A percentile compares a stretch with the other conserved stretches of the same genome.
These are phyloP conservation scores for Moxostoma hubbsi DNA, from an alignment of 2,797 vertebrate species.

Conservation along the genomic window DNA sequence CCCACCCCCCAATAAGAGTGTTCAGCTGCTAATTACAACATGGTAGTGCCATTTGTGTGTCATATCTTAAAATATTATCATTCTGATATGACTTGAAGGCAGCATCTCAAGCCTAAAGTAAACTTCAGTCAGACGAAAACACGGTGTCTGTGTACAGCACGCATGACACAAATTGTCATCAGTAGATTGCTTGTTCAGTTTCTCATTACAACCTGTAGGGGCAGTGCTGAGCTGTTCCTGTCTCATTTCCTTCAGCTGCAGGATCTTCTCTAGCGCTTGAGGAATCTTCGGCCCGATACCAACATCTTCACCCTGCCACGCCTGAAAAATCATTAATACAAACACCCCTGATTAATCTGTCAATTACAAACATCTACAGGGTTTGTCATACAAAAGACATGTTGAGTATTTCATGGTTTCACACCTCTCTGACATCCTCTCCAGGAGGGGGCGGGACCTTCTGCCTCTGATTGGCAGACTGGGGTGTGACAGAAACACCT, in stretches of 20 bases:
- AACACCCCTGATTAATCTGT: neutral
- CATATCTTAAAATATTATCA: neutral
- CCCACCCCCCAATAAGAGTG: no score
- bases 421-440: constrained; percentile 87
- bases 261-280: constrained; percentile 92
- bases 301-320: constrained; percentile 83
- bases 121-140: no score
- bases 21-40: no score
- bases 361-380: neutral
- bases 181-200: neutral
- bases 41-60: neutral
- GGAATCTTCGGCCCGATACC: constrained; percentile 90
- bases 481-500: constrained; percentile 77
- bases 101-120: neutral
- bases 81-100: neutral
- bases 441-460: constrained; percentile 87
- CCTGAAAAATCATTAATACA: constrained; percentile 50
- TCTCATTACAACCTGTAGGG: constrained; percentile 67
- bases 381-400: no score
- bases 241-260: constrained; percentile 92
- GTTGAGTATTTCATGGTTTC: neutral
- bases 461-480: constrained; percentile 69
- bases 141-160: no score
- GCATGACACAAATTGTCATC: no score
- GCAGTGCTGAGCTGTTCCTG: constrained; percentile 86